Evolutionary conservation across 2,888 invertebrate genomes (phyloP), one percentile per base, ranked within the genome.

Genomic region (Sympetrum striolatum): DNA sequence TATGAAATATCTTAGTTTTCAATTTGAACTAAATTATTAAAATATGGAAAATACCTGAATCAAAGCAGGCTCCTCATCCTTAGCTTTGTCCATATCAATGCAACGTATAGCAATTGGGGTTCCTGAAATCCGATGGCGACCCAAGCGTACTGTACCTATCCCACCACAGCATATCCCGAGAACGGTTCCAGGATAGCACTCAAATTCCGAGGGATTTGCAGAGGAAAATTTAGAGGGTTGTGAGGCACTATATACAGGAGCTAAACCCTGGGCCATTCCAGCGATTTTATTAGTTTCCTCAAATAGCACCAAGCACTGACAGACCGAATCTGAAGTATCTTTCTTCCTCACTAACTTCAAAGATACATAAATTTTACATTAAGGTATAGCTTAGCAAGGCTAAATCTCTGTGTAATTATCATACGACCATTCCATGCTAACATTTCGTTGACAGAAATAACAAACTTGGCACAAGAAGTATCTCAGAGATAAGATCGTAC

Each of bases 61-160:
- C 92, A 96, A 93, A 93, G 94, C 94, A 15, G 95, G 91, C 60
- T 91, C 95, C 92, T 96, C 96, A 90, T 95, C 95, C 92, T 95
- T 96, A 31, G 95, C 95, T 93, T 95, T 96, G 92, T 97, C 97
- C 93, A 97, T 95, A 92, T 96, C 96, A 93, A 96, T 97, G 92
- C 96, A 96, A 93, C 97, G 97, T 58, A 97, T 94, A 5, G 97
- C 96, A 90, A 97, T 96, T 94, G 96, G 95, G 92, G 96, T 95
- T 91, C 95, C 95, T 90, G 95, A 96, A 14, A 96, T 95, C 91
- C 95, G 94, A 93, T 96, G 96, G 92, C 96, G 95, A 22, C 96
- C 97, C 90, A 97, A 95, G 93, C 96, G 96, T 37, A 97, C 96
- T 3, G 96, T 95, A 15, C 96, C 96, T 91, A 95, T 95, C 90